Percentiles rank a stretch among this genome's conserved stretches.
phyloP scores from a whole-genome alignment of 2,113 vertebrate species.

The Morone chrysops region DNA sequence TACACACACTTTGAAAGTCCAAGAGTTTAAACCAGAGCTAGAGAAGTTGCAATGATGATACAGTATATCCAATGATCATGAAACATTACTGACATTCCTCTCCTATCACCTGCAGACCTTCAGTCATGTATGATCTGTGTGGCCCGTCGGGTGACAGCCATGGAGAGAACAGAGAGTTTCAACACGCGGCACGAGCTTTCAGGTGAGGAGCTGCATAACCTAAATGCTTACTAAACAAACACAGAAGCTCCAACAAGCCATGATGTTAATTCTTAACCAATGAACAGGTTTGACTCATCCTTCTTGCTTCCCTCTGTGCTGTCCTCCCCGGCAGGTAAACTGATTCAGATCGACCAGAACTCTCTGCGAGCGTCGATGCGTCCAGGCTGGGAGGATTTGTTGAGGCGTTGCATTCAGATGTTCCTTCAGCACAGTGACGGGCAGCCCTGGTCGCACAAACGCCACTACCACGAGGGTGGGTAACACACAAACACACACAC shows the following conservation, averaged over 20 bases:
- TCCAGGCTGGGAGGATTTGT: conserved; percentile 95
- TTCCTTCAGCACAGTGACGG: conserved; percentile 97
- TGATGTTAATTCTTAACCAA: background rate
- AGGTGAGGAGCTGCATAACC: conserved; percentile 83
- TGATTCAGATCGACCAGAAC: conserved; percentile 97
- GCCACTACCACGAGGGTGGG: conserved; percentile 96
- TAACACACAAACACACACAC: conserved; percentile 1
- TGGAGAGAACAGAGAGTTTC: conserved; percentile 95
- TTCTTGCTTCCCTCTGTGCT: background rate
- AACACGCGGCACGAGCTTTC: conserved; percentile 96
- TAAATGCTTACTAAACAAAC: conserved; percentile 13
- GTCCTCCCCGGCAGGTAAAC: conserved; percentile 88
- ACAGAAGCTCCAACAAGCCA: background rate
- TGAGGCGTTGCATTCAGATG: conserved; percentile 95
- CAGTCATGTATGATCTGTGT: conserved; percentile 99
- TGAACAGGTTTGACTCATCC: conserved; percentile 18
- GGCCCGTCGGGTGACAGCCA: conserved; percentile 90
- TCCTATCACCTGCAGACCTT: conserved; percentile 86
- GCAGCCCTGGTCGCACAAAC: conserved; percentile 96
- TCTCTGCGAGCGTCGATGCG: conserved; percentile 95
- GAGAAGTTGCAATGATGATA: background rate
- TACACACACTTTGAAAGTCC: background rate
- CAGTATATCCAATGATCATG: background rate
- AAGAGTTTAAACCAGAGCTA: background rate
- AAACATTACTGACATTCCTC: background rate